Percentiles rank a stretch among this genome's conserved stretches.
Evolutionary conservation across 2,113 vertebrate species (phyloP).

Genomic region (Ochotona curzoniae): DNA sequence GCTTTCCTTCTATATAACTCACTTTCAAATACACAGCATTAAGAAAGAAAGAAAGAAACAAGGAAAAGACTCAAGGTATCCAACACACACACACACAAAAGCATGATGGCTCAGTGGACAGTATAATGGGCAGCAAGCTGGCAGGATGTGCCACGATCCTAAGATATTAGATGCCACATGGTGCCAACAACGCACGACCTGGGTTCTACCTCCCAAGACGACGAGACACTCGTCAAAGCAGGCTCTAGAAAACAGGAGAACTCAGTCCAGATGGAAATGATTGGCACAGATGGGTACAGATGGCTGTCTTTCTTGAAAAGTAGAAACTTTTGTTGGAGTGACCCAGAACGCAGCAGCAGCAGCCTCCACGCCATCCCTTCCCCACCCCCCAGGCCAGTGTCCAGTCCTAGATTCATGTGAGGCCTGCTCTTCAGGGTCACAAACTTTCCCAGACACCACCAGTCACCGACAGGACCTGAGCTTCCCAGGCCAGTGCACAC

Average conservation of each 20-base stretch:
- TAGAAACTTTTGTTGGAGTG: neutral
- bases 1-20: too few relatives aligned
- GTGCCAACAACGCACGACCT: neutral
- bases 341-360: neutral
- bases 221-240: fast-evolving
- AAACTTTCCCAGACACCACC: neutral
- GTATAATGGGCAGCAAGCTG: neutral
- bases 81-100: neutral
- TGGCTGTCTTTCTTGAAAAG: neutral
- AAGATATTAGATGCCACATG: neutral
- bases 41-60: too few relatives aligned
- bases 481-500: neutral
- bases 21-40: too few relatives aligned
- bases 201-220: neutral
- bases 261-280: neutral
- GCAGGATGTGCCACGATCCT: neutral
- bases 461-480: neutral
- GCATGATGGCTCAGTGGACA: neutral
- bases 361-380: too few relatives aligned
- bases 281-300: neutral
- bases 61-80: neutral
- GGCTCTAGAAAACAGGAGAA: neutral
- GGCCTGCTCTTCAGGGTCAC: neutral
- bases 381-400: too few relatives aligned
- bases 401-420: too few relatives aligned